phyloP scores from a whole-genome alignment of 2,797 vertebrate genomes.

The Hoplostethus mediterraneus region DNA sequence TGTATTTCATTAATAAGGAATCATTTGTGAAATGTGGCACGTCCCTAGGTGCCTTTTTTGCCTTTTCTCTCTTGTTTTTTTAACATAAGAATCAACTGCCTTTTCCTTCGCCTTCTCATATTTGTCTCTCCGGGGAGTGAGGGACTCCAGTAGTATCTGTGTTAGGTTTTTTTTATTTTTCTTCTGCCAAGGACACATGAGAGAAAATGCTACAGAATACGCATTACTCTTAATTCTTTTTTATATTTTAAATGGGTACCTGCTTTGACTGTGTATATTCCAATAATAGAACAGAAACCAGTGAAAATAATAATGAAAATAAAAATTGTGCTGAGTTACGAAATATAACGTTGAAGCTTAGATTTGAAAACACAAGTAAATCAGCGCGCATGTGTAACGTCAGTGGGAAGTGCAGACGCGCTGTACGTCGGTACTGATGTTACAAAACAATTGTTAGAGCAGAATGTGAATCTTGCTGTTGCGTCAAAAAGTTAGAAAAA shows the following conservation, averaged over 20 bases:
- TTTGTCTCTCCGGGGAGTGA: slow-evolving; percentile 62
- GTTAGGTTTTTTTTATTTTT: slow-evolving; percentile 66
- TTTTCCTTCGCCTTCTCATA: slow-evolving; percentile 82
- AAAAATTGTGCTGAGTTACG: slow-evolving; percentile 3
- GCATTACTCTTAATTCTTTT: slow-evolving; percentile 49
- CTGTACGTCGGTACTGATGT: slow-evolving; percentile 60
- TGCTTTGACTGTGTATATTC: slow-evolving; percentile 69
- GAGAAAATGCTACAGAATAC: slow-evolving; percentile 56
- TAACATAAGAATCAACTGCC: slow-evolving; percentile 78
- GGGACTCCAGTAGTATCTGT: slow-evolving; percentile 52
- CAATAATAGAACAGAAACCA: slow-evolving; percentile 54
- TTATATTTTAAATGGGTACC: slow-evolving; percentile 56
- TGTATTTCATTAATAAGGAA: slow-evolving; percentile 74
- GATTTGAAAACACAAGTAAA: slow-evolving; percentile 48
- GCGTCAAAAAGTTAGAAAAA: slow-evolving; percentile 42
- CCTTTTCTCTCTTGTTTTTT: slow-evolving; percentile 74
- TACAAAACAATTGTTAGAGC: slow-evolving; percentile 54
- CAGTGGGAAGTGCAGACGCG: slow-evolving; percentile 52
- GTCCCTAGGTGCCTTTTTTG: slow-evolving; percentile 77
- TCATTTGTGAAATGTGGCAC: slow-evolving; percentile 78
- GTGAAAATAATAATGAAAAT: slow-evolving; percentile 13
- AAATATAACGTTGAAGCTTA: slow-evolving; percentile 22
- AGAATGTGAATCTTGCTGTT: slow-evolving; percentile 59
- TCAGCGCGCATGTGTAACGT: slow-evolving; percentile 46
- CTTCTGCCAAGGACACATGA: slow-evolving; percentile 76